Evolutionary conservation across 1,140 invertebrate species (phyloP).

Genomic region (Teleopsis dalmanni): DNA sequence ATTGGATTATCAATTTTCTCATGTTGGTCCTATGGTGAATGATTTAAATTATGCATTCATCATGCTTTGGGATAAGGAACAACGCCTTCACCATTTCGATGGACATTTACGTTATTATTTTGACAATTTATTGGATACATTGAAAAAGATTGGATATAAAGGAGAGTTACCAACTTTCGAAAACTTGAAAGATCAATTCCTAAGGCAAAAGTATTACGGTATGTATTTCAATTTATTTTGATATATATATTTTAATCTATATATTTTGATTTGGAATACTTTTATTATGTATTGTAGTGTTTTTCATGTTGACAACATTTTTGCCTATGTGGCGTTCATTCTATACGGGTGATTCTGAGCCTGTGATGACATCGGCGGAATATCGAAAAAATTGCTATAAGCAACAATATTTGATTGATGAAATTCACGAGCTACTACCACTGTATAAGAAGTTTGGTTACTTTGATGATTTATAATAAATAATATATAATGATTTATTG

Average conservation of each 20-base stretch:
- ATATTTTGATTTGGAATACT: too few relatives aligned
- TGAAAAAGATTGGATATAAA: slow-evolving; percentile 8
- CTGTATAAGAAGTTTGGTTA: slow-evolving; percentile 4
- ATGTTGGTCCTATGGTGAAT: slow-evolving; percentile 15
- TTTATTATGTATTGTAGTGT: neutral
- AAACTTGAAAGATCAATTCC: slow-evolving; percentile 9
- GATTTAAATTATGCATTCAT: slow-evolving; percentile 16
- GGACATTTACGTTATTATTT: slow-evolving; percentile 15
- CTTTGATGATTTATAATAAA: too few relatives aligned
- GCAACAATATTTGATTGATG: neutral
- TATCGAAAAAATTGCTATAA: neutral
- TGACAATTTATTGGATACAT: slow-evolving; percentile 5
- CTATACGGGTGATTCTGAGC: neutral
- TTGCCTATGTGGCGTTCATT: neutral
- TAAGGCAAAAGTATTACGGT: slow-evolving; percentile 13
- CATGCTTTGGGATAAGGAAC: slow-evolving; percentile 10
- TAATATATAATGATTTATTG: too few relatives aligned
- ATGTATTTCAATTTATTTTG: too few relatives aligned
- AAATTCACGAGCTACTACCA: neutral
- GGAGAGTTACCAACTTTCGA: slow-evolving; percentile 6
- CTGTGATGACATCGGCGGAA: neutral
- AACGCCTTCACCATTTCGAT: slow-evolving; percentile 11
- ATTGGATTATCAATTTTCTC: slow-evolving; percentile 15
- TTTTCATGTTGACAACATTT: slow-evolving; percentile 3
- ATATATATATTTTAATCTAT: too few relatives aligned